Evolutionary conservation across 2,888 invertebrate genomes (phyloP).

Genomic region (Melolontha melolontha): DNA sequence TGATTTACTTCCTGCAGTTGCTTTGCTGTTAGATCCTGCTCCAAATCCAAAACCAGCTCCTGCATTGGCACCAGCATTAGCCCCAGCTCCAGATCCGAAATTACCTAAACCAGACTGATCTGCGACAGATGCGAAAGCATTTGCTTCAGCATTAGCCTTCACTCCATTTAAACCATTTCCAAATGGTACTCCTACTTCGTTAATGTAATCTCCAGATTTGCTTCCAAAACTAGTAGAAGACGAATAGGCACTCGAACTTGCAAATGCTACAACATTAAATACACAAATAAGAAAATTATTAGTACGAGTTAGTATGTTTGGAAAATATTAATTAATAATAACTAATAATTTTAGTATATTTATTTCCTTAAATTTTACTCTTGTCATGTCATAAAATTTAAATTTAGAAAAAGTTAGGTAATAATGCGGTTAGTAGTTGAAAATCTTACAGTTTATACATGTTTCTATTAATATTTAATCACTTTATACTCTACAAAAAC

Average conservation of each 20-base stretch:
- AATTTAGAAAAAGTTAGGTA: too few relatives aligned
- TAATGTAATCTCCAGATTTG: conserved; percentile 9
- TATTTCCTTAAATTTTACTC: too few relatives aligned
- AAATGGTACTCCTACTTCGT: conserved; percentile 26
- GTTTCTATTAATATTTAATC: too few relatives aligned
- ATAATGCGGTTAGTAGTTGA: too few relatives aligned
- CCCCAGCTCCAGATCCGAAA: conserved; percentile 14
- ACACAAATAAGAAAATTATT: not conserved
- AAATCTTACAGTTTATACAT: too few relatives aligned
- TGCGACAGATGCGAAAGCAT: conserved; percentile 5
- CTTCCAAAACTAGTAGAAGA: conserved; percentile 30
- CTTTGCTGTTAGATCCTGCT: conserved; percentile 6
- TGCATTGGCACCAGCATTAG: conserved; percentile 24
- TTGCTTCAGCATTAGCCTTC: conserved; percentile 8
- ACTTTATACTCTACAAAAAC: too few relatives aligned
- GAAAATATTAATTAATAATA: too few relatives aligned
- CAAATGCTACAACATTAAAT: conserved; percentile 23
- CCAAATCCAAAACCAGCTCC: not conserved
- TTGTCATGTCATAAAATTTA: too few relatives aligned
- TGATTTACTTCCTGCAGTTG: conserved; percentile 18
- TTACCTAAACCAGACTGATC: conserved; percentile 6
- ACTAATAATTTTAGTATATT: too few relatives aligned
- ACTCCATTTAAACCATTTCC: conserved; percentile 5
- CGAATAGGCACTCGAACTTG: conserved; percentile 35
- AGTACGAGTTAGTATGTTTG: too few relatives aligned